Evolutionary conservation across 2,113 vertebrate genomes (phyloP).

Genomic region (Neolamprologus modestus): DNA sequence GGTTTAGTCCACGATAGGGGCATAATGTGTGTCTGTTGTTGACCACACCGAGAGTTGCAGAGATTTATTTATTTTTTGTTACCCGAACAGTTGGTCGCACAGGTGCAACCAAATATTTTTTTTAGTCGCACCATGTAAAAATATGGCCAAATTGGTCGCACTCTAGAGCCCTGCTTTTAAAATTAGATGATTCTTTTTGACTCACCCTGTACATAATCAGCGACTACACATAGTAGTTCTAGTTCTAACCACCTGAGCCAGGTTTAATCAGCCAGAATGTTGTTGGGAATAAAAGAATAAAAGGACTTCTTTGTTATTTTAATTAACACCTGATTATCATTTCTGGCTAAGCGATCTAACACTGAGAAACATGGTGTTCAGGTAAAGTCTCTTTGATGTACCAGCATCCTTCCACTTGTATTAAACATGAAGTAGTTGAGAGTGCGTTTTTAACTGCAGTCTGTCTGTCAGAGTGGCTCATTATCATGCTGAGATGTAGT

Average conservation of each 20-base stretch:
- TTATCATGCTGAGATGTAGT: not conserved
- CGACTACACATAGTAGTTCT: not conserved
- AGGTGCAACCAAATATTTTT: too few species aligned
- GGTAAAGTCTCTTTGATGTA: not conserved
- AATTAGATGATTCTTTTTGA: not conserved
- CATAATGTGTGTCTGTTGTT: too few species aligned
- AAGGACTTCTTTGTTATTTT: not conserved
- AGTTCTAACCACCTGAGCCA: not conserved
- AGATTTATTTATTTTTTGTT: too few species aligned
- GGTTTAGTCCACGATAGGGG: too few species aligned
- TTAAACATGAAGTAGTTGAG: not conserved
- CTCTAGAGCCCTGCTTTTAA: not conserved
- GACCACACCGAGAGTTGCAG: fast-evolving
- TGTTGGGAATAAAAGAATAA: not conserved
- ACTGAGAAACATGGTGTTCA: not conserved
- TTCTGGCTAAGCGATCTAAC: not conserved
- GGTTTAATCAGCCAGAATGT: not conserved
- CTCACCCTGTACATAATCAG: fast-evolving
- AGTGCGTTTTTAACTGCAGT: not conserved
- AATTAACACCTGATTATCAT: not conserved
- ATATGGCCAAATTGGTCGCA: too few species aligned
- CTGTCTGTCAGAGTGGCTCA: not conserved
- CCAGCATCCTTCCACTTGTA: not conserved
- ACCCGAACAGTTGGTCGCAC: too few species aligned
- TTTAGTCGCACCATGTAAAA: fast-evolving